Evolutionary conservation across 2,888 invertebrate species (phyloP).

Genomic region (Ormyrus thymus): DNA sequence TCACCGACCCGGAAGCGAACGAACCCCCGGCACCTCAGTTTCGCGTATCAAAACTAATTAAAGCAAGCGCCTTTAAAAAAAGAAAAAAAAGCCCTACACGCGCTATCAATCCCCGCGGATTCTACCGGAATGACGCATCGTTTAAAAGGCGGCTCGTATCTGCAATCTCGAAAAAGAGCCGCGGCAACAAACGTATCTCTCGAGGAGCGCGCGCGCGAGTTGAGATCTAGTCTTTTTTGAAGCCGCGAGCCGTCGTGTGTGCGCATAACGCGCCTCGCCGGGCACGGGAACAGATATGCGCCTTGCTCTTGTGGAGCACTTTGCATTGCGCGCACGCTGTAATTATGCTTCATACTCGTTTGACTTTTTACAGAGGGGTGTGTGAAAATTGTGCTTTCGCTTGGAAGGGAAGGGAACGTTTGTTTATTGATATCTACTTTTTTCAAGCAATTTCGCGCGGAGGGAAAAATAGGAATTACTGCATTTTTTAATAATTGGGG

Average conservation of each 20-base stretch:
- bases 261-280: conserved; percentile 7
- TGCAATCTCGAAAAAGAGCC: not conserved
- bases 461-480: too few relatives aligned
- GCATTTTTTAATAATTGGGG: too few relatives aligned
- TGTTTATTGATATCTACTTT: too few relatives aligned
- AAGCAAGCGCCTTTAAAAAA: not conserved
- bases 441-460: too few relatives aligned
- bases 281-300: not conserved
- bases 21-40: too few relatives aligned
- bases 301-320: too few relatives aligned
- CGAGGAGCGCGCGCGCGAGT: not conserved
- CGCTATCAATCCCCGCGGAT: not conserved
- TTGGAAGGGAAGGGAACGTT: too few relatives aligned
- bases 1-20: too few relatives aligned
- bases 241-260: conserved; percentile 8
- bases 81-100: not conserved
- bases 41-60: conserved; percentile 5
- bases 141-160: not conserved
- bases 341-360: too few relatives aligned
- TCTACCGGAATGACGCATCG: not conserved
- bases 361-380: too few relatives aligned
- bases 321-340: too few relatives aligned
- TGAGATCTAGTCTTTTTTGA: conserved; percentile 13
- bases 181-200: not conserved
- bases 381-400: too few relatives aligned